phyloP scores from a whole-genome alignment of 2,797 vertebrate genomes.

The Platyrinchus mystaceus region DNA sequence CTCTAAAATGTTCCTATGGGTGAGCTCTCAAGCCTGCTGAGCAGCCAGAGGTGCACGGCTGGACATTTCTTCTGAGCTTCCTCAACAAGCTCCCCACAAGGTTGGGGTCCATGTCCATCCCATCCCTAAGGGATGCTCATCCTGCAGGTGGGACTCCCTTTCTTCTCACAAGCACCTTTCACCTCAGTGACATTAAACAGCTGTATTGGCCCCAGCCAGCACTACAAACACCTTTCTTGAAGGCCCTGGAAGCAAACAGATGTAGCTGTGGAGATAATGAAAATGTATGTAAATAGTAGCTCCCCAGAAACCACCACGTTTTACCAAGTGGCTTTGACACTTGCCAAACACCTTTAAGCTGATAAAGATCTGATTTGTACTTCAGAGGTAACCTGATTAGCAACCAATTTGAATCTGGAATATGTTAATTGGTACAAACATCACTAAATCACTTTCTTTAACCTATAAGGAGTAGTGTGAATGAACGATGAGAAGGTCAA shows the following conservation, averaged over 20 bases:
- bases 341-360: conserved; percentile 63
- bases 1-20: neutral
- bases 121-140: neutral
- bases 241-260: conserved; percentile 58
- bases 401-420: conserved; percentile 68
- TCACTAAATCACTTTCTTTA: conserved; percentile 65
- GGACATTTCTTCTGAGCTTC: neutral
- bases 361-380: conserved; percentile 74
- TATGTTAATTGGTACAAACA: conserved; percentile 76
- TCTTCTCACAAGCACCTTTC: neutral
- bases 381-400: conserved; percentile 79
- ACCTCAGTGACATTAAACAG: conserved; percentile 22
- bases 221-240: conserved; percentile 50
- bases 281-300: conserved; percentile 56
- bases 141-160: neutral
- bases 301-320: conserved; percentile 35
- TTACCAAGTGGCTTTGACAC: conserved; percentile 61
- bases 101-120: neutral
- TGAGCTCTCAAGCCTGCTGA: neutral
- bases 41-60: accelerated
- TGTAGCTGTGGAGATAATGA: conserved; percentile 48
- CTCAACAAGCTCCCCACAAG: neutral
- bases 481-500: conserved; percentile 48
- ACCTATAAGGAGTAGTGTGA: conserved; percentile 51
- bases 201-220: conserved; percentile 44